Evolutionary conservation across 2,888 invertebrate species (phyloP).

Genomic region (Leuctra nigra): DNA sequence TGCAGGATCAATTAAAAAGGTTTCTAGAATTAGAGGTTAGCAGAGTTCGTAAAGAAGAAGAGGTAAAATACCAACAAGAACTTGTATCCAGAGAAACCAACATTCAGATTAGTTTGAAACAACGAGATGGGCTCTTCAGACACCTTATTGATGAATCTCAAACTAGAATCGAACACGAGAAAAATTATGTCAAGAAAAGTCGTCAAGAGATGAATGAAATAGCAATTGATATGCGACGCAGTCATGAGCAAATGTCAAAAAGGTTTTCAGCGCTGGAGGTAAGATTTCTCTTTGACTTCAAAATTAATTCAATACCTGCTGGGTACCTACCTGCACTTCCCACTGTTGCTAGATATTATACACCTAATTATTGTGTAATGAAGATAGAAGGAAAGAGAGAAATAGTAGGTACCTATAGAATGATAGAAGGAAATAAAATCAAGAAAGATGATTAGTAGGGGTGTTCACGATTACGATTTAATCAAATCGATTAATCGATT

Average conservation of each 20-base stretch:
- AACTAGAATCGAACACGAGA: conserved; percentile 10
- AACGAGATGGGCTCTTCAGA: conserved; percentile 9
- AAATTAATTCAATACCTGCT: too few relatives aligned
- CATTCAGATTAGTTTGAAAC: conserved; percentile 10
- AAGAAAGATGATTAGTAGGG: too few relatives aligned
- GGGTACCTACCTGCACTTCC: too few relatives aligned
- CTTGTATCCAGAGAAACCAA: conserved; percentile 14
- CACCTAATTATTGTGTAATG: too few relatives aligned
- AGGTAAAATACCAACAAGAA: conserved; percentile 14
- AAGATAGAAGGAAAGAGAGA: too few relatives aligned
- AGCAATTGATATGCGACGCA: not conserved
- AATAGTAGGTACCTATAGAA: too few relatives aligned
- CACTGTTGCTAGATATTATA: too few relatives aligned
- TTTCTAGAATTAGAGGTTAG: conserved; percentile 16
- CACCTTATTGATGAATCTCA: conserved; percentile 10
- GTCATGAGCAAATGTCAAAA: conserved; percentile 1
- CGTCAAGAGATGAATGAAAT: conserved; percentile 8
- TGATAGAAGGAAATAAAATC: too few relatives aligned
- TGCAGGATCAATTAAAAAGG: conserved; percentile 19
- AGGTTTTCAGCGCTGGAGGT: conserved; percentile 5
- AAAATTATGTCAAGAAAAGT: conserved; percentile 3
- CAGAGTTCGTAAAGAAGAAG: conserved; percentile 18
- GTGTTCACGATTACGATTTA: too few relatives aligned
- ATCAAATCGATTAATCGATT: too few relatives aligned
- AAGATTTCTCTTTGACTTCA: too few relatives aligned